Evolutionary conservation across 1,140 invertebrate genomes (phyloP), one percentile per base, ranked within the genome.

Genomic region (Steinernema feltiae): DNA sequence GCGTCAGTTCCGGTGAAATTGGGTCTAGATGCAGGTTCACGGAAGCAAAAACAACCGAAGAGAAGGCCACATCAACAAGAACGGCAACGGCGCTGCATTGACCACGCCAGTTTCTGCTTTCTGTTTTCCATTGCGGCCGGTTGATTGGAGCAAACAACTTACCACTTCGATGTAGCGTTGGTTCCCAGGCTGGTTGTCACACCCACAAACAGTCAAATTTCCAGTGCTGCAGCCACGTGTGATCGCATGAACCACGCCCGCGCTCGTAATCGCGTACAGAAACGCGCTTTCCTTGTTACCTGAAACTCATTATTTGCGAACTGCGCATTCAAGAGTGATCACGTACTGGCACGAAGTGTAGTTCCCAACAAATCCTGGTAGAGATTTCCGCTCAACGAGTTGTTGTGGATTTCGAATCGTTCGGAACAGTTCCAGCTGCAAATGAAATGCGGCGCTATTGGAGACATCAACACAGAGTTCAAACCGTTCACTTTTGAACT

Each of bases 281-380:
- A 91, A 91, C 0, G 91, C 91, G 2, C 90, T 90, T 82, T 91
- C 91, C 80, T 89, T 88, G 77, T 90, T 91, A 21, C 90, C 91
- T 91, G 30, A 69, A 78, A 35, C 17, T 15, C 7, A 74, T 7
- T 75, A 3, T 2, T 12, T 7, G n/a, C 12, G 71, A 3, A 73
- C 29, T 12, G 30, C 74, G 1, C 2, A 15, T n/a, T n/a, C n/a
- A 21, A 27, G 71, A 7, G 7, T 21, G n/a, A 21, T 7, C 17
- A 77, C 72, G 71, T 72, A 81, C 79, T 53, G 7, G 76, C 63
- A 73, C 75, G 29, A 17, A 81, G 53, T 7, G 80, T 81, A 24
- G 71, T 78, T 24, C 78, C 80, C 15, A 82, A 73, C 46, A 82
- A 73, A 70, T 79, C 80, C 30, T 80, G 77, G 71, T 81, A 81